Evolutionary conservation across 2,113 vertebrate species (phyloP).

Genomic region (Centrocercus urophasianus): DNA sequence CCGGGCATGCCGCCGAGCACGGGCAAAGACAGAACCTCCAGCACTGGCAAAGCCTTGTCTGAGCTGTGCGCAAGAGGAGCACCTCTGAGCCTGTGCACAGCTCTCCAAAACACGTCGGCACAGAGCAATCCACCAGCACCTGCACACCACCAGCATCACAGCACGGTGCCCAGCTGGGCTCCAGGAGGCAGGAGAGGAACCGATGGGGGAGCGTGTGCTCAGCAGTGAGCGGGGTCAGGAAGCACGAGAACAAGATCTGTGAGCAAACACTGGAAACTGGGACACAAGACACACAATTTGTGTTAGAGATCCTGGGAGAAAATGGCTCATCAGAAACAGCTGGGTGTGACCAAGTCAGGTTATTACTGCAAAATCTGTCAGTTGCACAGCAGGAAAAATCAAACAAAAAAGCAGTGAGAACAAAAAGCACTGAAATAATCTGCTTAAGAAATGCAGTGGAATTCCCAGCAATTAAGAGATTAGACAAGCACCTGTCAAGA

Average conservation of each 20-base stretch:
- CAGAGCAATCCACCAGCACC: background rate
- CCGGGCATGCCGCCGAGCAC: too few relatives aligned
- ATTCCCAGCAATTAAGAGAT: constrained; percentile 47
- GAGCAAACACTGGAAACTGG: background rate
- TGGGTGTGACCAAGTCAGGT: background rate
- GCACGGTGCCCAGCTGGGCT: too few relatives aligned
- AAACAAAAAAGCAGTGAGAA: background rate
- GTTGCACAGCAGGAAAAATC: background rate
- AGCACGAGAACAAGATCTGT: background rate
- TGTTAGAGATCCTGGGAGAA: background rate
- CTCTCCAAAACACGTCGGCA: background rate
- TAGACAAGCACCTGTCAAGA: constrained; percentile 20
- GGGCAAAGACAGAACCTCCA: too few relatives aligned
- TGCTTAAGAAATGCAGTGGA: background rate
- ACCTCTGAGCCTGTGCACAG: background rate
- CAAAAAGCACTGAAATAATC: background rate
- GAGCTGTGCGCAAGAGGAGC: background rate
- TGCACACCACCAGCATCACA: background rate
- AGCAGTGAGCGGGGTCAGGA: background rate
- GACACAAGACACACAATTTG: background rate
- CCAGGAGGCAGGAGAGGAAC: background rate
- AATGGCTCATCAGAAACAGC: background rate
- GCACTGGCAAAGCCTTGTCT: background rate
- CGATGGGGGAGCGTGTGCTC: background rate
- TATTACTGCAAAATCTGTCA: background rate